A percentile compares a stretch with the other conserved stretches of the same genome.
These are phyloP conservation scores for Graphium colonna DNA, from an alignment of 2,888 invertebrate species.

Conservation along the genomic window DNA sequence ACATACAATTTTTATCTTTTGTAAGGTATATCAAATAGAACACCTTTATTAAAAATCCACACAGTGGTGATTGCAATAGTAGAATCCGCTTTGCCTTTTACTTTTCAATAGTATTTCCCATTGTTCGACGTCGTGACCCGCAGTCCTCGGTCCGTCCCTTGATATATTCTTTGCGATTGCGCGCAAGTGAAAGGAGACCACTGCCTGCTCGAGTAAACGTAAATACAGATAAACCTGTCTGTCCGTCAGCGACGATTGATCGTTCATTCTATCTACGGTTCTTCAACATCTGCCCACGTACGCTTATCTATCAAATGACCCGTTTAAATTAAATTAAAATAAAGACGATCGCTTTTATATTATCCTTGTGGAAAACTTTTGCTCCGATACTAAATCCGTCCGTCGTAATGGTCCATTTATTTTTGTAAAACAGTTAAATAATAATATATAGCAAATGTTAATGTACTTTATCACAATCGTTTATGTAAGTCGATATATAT, in stretches of 20 bases:
- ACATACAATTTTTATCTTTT: no score
- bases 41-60: neutral
- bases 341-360: no score
- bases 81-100: constrained; percentile 21
- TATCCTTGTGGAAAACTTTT: no score
- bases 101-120: constrained; percentile 31
- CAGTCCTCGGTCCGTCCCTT: constrained; percentile 47
- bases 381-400: no score
- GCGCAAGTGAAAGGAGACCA: constrained; percentile 66
- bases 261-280: constrained; percentile 3
- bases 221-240: constrained; percentile 12
- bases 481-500: no score
- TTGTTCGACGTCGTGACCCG: constrained; percentile 52
- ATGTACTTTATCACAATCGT: no score
- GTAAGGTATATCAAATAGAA: no score
- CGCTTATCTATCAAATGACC: no score
- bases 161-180: constrained; percentile 55
- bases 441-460: no score
- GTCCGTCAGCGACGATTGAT: constrained; percentile 1
- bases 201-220: constrained; percentile 45
- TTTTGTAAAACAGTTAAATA: no score
- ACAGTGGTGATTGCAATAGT: constrained; percentile 8
- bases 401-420: no score
- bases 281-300: constrained; percentile 21
- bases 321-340: no score